Evolutionary conservation across 2,888 invertebrate species (phyloP).

Genomic region (Biston betularia): DNA sequence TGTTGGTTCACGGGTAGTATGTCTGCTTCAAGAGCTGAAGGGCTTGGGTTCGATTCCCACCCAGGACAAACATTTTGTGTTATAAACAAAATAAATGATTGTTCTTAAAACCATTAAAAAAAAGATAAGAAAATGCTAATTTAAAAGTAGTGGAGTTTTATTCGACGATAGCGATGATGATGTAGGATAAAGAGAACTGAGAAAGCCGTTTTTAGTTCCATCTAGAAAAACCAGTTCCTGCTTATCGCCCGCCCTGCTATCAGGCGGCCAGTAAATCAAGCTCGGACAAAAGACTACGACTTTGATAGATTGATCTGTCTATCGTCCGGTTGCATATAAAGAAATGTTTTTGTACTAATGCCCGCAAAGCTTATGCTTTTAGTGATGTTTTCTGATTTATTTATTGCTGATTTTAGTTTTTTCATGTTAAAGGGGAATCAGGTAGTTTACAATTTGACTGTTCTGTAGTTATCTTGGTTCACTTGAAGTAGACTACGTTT

Average conservation of each 20-base stretch:
- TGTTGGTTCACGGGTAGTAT: too few relatives aligned
- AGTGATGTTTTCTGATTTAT: conserved; percentile 30
- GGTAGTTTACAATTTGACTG: neutral
- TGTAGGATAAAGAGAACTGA: neutral
- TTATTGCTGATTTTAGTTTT: conserved; percentile 24
- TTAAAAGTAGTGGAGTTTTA: too few relatives aligned
- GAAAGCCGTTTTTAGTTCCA: conserved; percentile 9
- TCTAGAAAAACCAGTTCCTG: conserved; percentile 8
- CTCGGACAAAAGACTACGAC: conserved; percentile 54
- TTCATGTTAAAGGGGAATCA: neutral
- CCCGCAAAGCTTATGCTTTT: conserved; percentile 42
- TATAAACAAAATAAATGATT: too few relatives aligned
- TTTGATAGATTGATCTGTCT: conserved; percentile 52
- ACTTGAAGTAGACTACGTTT: too few relatives aligned
- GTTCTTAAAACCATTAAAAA: too few relatives aligned
- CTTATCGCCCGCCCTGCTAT: conserved; percentile 27
- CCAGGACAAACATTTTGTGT: too few relatives aligned
- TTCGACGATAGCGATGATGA: neutral
- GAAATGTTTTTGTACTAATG: conserved; percentile 45
- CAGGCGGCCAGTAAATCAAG: conserved; percentile 47
- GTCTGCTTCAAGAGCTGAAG: too few relatives aligned
- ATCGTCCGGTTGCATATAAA: conserved; percentile 41
- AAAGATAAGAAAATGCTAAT: too few relatives aligned
- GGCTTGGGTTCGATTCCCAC: too few relatives aligned
- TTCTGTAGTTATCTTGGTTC: too few relatives aligned